Evolutionary conservation across 2,113 vertebrate genomes (phyloP).

Genomic region (Cavia porcellus): DNA sequence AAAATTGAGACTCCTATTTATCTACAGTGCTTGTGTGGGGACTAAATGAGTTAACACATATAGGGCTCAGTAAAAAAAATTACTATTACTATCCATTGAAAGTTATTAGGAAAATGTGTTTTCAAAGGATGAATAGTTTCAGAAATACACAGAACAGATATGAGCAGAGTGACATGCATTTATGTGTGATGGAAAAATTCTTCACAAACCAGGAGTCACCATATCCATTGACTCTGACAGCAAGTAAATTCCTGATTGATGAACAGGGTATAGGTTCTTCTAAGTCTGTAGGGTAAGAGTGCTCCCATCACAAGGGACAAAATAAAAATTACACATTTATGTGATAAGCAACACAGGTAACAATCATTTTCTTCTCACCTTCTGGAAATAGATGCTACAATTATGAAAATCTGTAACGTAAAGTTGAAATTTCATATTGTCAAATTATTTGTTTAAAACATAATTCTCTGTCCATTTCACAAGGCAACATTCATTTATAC

Average conservation of each 20-base stretch:
- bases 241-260: slow-evolving; percentile 63
- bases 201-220: slow-evolving; percentile 67
- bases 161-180: slow-evolving; percentile 59
- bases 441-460: not conserved
- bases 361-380: slow-evolving; percentile 50
- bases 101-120: not conserved
- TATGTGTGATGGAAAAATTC: slow-evolving; percentile 70
- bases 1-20: not conserved
- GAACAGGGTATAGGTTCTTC: slow-evolving; percentile 56
- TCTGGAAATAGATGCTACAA: slow-evolving; percentile 70
- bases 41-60: not conserved
- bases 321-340: slow-evolving; percentile 69
- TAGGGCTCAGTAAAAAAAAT: not conserved
- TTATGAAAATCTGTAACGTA: slow-evolving; percentile 58
- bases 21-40: not conserved
- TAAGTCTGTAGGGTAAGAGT: not conserved
- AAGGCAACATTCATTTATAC: not conserved
- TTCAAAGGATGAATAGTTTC: fast-evolving
- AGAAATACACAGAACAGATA: fast-evolving
- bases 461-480: not conserved
- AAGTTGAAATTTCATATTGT: slow-evolving; percentile 45
- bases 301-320: slow-evolving; percentile 27
- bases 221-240: not conserved
- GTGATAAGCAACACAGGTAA: slow-evolving; percentile 67
- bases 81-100: not conserved